Evolutionary conservation across 2,113 vertebrate species (phyloP).

Genomic region (Malurus elegans): DNA sequence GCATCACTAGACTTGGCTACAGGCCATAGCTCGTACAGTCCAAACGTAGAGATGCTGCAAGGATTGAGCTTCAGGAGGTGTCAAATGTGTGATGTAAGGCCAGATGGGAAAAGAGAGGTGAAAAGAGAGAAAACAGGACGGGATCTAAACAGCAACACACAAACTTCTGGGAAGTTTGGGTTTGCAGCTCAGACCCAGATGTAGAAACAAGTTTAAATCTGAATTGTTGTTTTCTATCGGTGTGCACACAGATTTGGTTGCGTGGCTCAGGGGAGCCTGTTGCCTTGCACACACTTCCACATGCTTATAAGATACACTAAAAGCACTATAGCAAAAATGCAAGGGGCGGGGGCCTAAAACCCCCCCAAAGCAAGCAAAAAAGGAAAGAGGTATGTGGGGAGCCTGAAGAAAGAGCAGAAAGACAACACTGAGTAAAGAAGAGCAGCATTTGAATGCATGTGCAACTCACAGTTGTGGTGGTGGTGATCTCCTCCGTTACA

Average conservation of each 20-base stretch:
- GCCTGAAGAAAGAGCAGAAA: not conserved
- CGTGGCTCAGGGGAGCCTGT: not conserved
- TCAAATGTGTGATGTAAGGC: not conserved
- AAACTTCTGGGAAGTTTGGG: conserved; percentile 5
- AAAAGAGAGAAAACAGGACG: not conserved
- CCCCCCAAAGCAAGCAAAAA: not conserved
- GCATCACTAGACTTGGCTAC: not conserved
- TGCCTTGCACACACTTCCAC: not conserved
- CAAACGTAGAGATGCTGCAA: not conserved
- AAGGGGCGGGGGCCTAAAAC: not conserved
- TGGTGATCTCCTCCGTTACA: conserved; percentile 93
- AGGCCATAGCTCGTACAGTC: not conserved
- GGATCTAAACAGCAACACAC: not conserved
- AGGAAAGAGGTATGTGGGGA: not conserved
- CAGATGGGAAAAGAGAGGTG: not conserved
- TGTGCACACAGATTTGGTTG: not conserved
- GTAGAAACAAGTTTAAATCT: not conserved
- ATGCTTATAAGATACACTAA: not conserved
- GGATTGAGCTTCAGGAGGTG: not conserved
- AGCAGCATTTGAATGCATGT: not conserved
- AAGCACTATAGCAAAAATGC: not conserved
- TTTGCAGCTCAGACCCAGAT: not conserved
- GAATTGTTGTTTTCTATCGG: not conserved
- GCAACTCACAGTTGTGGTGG: conserved; percentile 89
- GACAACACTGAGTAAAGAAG: not conserved